Percentiles rank a stretch among this genome's conserved stretches.
Conservation (phyloP, 1,140 invertebrate species). For the Ruditapes philippinarum region DNA sequence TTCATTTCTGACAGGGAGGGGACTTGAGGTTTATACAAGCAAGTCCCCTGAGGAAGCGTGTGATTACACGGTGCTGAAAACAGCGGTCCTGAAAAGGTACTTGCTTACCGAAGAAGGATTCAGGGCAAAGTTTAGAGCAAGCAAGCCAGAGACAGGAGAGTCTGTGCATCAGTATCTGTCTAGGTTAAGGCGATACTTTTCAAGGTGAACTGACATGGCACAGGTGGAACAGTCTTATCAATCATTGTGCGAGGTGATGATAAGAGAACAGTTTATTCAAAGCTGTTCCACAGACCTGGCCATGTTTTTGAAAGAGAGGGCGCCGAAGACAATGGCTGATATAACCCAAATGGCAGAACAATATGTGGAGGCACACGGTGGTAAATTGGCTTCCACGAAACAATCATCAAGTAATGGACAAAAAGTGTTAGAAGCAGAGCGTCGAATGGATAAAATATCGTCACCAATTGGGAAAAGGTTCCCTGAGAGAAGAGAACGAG, state of each 20-base stretch:
- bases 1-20: neutral
- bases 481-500: neutral
- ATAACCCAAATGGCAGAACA: neutral
- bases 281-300: neutral
- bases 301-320: slow-evolving; percentile 22
- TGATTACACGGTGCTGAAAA: neutral
- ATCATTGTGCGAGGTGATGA: neutral
- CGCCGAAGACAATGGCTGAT: neutral
- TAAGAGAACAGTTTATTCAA: slow-evolving; percentile 26
- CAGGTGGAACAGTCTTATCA: neutral
- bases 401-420: neutral
- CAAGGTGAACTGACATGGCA: neutral
- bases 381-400: neutral
- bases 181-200: neutral
- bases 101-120: neutral
- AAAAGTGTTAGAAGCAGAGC: neutral
- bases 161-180: neutral
- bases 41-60: neutral
- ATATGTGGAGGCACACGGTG: slow-evolving; percentile 12
- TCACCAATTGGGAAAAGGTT: neutral
- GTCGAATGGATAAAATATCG: neutral
- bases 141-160: neutral
- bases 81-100: slow-evolving; percentile 6
- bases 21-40: neutral
- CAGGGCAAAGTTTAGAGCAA: neutral